Base-by-base conservation (phyloP, 2,113 vertebrate genomes). In the Typhlomys cinereus region DNA sequence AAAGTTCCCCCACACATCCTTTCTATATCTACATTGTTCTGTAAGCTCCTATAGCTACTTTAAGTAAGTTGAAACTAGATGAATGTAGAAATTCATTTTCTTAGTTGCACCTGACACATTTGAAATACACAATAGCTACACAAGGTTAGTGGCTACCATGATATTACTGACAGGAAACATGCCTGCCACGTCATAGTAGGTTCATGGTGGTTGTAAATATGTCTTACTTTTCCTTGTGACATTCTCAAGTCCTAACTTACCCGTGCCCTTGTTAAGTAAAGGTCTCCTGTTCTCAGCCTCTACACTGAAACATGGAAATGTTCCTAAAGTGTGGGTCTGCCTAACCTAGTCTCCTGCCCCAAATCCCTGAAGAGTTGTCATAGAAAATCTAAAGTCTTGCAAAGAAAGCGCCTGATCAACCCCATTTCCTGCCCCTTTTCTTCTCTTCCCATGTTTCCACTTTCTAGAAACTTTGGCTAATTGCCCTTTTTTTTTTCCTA, bases 61-160 rank as follows among this genome's bases (percentile, higher is more conserved):
- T 17, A 61, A 62, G 41, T 78, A 70, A 85, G 69, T 39, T 82
- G 44, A 92, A 92, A 48, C 89, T 14, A 71, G 89, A 83, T 36
- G 59, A 57, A 83, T n/a, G n/a, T 88, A 64, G 70, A 89, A 82
- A 57, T 61, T 74, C 81, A 79, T 0, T 89, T 79, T 31, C 23
- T 57, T 89, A 67, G 44, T 70, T 92, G 57, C 23, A 39, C 27
- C 31, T 25, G 70, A 67, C 18, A 48, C 23, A 78, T 52, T 86
- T 54, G 27, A 74, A 76, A 31, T 69, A 36, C 27, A 84, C 44
- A 50, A 2, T 70, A 46, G 36, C 46, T 75, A 85, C 18, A 15
- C 23, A 9, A 29, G 78, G 78, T 13, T 25, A 31, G 81, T n/a
- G 34, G 36, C 36, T 50, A 21, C n/a, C 14, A 27, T 57, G 54